Evolutionary conservation across 2,888 invertebrate genomes (phyloP).

Genomic region (Eupithecia centaureata): DNA sequence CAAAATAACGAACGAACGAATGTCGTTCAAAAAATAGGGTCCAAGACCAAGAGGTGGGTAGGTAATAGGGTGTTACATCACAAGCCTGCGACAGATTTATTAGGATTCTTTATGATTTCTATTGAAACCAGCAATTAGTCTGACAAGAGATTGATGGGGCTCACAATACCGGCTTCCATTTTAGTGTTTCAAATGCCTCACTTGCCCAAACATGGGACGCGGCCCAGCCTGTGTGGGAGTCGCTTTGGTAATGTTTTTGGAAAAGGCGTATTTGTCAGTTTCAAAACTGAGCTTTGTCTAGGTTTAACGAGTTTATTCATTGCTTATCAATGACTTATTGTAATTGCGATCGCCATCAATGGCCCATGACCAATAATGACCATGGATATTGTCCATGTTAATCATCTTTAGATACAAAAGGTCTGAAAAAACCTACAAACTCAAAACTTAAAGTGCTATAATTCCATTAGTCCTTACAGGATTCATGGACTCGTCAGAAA

Average conservation of each 20-base stretch:
- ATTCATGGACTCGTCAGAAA: no score
- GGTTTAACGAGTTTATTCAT: slow-evolving; percentile 16
- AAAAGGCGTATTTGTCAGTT: slow-evolving; percentile 22
- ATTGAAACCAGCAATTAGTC: slow-evolving; percentile 53
- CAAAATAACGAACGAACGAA: background rate
- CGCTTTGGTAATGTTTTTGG: slow-evolving; percentile 21
- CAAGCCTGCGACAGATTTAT: slow-evolving; percentile 29
- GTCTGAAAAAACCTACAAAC: background rate
- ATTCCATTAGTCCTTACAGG: no score
- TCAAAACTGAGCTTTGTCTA: slow-evolving; percentile 20
- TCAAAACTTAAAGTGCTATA: no score
- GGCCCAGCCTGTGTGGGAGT: slow-evolving; percentile 24
- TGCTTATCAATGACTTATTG: slow-evolving; percentile 6
- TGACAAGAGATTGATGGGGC: slow-evolving; percentile 56
- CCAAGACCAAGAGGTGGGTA: background rate
- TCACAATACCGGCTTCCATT: slow-evolving; percentile 43
- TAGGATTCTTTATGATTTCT: slow-evolving; percentile 48
- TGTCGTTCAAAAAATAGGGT: background rate
- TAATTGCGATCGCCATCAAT: slow-evolving; percentile 1
- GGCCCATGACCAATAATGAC: background rate
- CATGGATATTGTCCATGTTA: background rate
- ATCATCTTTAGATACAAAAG: background rate
- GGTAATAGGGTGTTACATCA: slow-evolving; percentile 24
- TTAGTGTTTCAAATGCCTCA: slow-evolving; percentile 38
- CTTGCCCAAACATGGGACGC: slow-evolving; percentile 36